These are phyloP conservation scores for Holacanthella duospinosa DNA, from an alignment of 2,888 invertebrate genomes.

Conservation along the genomic window DNA sequence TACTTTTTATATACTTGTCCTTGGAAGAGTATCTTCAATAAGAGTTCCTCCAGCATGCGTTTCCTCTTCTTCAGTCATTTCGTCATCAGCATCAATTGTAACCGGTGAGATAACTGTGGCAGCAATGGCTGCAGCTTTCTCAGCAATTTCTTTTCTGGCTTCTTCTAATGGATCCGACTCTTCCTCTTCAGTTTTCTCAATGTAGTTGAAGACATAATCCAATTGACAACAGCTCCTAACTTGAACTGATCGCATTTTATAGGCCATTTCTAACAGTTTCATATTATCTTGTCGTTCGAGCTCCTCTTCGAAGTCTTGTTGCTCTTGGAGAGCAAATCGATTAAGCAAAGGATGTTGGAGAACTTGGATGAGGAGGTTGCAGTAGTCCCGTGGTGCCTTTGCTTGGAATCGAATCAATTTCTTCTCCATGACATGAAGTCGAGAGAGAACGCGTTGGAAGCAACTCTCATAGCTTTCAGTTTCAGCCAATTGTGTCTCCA, in stretches of 20 bases:
- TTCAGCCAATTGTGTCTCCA: conserved; percentile 52
- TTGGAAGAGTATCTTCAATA: background rate
- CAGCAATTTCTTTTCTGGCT: too few species aligned
- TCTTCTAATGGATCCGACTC: too few species aligned
- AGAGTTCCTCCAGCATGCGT: background rate
- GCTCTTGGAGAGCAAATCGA: conserved; percentile 26
- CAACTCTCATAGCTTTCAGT: conserved; percentile 50
- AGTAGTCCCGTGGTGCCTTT: conserved; percentile 43
- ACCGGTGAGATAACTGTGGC: too few species aligned
- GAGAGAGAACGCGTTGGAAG: conserved; percentile 45
- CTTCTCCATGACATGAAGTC: conserved; percentile 52
- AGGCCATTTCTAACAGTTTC: background rate
- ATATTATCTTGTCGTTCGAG: background rate
- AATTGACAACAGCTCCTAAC: background rate
- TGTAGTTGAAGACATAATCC: conserved; percentile 2
- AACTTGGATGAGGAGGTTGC: conserved; percentile 23
- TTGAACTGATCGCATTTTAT: background rate
- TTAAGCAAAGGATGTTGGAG: conserved; percentile 33
- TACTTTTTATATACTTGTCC: too few species aligned
- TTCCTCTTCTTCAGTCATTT: background rate
- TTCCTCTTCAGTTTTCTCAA: too few species aligned
- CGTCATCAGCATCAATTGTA: background rate
- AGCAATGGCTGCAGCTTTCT: too few species aligned
- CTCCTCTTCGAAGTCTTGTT: background rate
- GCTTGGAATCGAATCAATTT: conserved; percentile 52